These are phyloP conservation scores for Cheirogaleus major DNA, from an alignment of 2,797 vertebrate genomes.

Conservation along the genomic window DNA sequence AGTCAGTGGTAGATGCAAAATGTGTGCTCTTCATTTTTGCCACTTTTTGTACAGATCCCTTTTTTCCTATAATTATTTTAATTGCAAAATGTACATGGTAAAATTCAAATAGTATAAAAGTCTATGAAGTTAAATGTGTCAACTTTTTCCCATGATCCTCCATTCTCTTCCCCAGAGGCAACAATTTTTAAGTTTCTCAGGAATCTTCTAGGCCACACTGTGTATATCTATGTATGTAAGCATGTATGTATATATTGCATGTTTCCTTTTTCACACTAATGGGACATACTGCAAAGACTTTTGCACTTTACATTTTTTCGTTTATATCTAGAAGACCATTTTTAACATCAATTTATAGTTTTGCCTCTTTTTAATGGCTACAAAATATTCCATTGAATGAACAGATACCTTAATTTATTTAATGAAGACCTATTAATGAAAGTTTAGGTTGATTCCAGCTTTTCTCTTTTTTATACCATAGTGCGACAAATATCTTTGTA, in stretches of 20 bases:
- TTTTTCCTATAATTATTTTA: neutral
- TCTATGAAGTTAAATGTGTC: neutral
- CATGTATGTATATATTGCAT: neutral
- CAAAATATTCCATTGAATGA: neutral
- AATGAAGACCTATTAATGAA: neutral
- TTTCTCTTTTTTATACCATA: neutral
- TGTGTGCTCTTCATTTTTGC: neutral
- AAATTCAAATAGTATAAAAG: neutral
- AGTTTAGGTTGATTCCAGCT: neutral
- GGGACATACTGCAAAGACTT: neutral
- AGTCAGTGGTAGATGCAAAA: neutral
- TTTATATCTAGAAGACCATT: neutral
- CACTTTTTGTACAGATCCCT: neutral
- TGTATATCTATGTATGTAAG: neutral
- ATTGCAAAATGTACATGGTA: neutral
- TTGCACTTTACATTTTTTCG: neutral
- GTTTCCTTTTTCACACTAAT: neutral
- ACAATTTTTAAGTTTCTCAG: neutral
- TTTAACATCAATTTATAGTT: neutral
- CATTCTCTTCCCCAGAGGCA: neutral
- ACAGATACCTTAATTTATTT: neutral
- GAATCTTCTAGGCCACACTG: neutral
- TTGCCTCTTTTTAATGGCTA: neutral
- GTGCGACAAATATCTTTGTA: neutral
- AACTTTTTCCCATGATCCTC: neutral